A percentile compares a stretch with the other conserved stretches of the same genome.
Conservation (phyloP, 2,888 invertebrate species). For the Cantharis rustica region DNA sequence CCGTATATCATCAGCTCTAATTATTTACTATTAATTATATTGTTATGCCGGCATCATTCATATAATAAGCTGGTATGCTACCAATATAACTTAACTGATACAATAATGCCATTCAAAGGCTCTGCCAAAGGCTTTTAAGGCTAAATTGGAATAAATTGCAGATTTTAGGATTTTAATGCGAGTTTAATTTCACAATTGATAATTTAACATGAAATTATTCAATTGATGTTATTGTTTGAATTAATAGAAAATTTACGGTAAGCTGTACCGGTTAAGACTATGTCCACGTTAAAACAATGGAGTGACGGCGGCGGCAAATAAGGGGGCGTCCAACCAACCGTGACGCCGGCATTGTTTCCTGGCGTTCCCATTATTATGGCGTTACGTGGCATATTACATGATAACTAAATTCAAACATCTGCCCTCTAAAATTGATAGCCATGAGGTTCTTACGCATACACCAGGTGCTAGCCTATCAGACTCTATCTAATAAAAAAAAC, state of each 20-base stretch:
- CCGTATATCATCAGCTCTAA: conserved; percentile 1
- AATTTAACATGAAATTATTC: neutral
- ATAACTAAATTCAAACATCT: conserved; percentile 41
- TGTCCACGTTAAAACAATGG: conserved; percentile 36
- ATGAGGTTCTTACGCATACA: conserved; percentile 8
- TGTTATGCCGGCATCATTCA: neutral
- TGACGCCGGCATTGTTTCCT: conserved; percentile 44
- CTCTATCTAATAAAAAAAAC: conserved; percentile 15
- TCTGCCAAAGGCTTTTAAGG: neutral
- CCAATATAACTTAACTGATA: neutral
- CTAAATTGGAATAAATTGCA: neutral
- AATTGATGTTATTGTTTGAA: neutral
- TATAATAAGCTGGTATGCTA: neutral
- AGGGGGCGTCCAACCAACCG: conserved; percentile 41
- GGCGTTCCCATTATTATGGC: conserved; percentile 42
- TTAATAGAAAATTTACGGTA: conserved; percentile 7
- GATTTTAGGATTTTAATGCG: neutral
- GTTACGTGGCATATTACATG: conserved; percentile 44
- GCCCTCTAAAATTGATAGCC: conserved; percentile 36
- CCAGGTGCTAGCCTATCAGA: conserved; percentile 20
- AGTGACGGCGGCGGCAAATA: conserved; percentile 29
- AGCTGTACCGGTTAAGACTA: conserved; percentile 11
- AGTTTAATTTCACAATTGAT: neutral
- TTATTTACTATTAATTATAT: conserved; percentile 5
- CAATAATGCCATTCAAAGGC: neutral